Base-by-base conservation (phyloP, 2,113 vertebrate genomes). In the Lipophrys pholis region DNA sequence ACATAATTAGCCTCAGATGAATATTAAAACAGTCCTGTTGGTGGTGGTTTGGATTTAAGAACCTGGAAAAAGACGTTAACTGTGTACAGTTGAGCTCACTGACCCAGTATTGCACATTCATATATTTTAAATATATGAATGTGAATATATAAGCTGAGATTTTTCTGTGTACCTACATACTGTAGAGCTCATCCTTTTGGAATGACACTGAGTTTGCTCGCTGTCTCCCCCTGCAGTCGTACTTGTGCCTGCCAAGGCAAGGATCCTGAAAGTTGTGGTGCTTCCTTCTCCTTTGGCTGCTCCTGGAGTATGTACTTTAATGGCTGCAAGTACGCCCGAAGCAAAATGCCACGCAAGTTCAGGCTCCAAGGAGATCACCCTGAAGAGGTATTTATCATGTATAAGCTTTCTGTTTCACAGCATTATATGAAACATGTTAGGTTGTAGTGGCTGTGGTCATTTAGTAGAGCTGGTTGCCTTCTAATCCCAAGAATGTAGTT, bases 241-340 rank as follows among this genome's bases (percentile, higher is more conserved):
- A 99, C 97, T 82, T 99, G 98, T n/a, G 98, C 98, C 0, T 99
- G 98, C 89, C 98, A 99, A 80, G 98, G 97, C 85, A 98, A 98
- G 77, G 97, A 99, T 86, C 84, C 94, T 14, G 97, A 98, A 63
- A 95, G 90, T 70, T 96, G 96, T 0, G 98, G 98, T 0, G 98
- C 98, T 68, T 99, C 98, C 79, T 99, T 99, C 91, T 99, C 97
- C 79, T 99, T 99, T 0, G 98, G 98, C 71, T 99, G 98, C 74
- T 99, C 98, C 40, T 99, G 98, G 98, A 99, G 98, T 87, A 99
- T 99, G 98, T 99, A 99, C 85, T 99, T 99, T 78, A 99, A 99
- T 0, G 98, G 98, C 77, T 99, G 98, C 91, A 99, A 99, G 67
- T 99, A 98, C 0, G 98, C 98, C 9, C 96, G 98, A 21, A 99